A percentile compares a stretch with the other conserved stretches of the same genome.
phyloP scores from a whole-genome alignment of 1,140 invertebrate species.

The Lordiphosa collinella region DNA sequence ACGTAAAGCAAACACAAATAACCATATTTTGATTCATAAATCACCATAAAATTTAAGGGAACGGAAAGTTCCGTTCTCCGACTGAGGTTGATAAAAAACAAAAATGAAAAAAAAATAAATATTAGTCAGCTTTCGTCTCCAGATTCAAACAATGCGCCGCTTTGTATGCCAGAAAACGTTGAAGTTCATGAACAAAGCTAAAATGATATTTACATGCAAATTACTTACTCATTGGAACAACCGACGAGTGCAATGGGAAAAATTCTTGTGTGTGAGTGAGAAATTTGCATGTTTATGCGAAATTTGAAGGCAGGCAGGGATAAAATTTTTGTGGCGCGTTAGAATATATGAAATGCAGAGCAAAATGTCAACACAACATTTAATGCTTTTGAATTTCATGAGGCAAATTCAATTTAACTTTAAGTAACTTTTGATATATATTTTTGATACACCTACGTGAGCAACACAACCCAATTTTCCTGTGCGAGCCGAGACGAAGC shows the following conservation, averaged over 20 bases:
- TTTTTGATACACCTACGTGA: conserved; percentile 57
- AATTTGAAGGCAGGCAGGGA: conserved; percentile 24
- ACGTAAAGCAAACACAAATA: no score
- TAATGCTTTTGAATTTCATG: conserved; percentile 40
- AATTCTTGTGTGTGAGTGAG: conserved; percentile 20
- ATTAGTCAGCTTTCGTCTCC: no score
- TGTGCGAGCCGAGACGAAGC: conserved; percentile 51
- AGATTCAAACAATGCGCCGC: no score
- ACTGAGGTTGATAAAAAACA: no score
- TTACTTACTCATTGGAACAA: conserved; percentile 55
- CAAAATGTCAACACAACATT: no score
- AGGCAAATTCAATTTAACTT: conserved; percentile 72
- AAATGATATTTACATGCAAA: conserved; percentile 66
- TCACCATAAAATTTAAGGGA: no score
- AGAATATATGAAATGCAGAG: no score
- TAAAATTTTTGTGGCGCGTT: conserved; percentile 34
- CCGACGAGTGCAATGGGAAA: conserved; percentile 42
- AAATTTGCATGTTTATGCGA: conserved; percentile 75
- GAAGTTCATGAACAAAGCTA: conserved; percentile 62
- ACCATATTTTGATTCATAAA: no score
- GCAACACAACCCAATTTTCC: conserved; percentile 40
- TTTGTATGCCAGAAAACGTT: conserved; percentile 8
- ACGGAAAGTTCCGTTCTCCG: no score
- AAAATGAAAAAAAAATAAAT: no score
- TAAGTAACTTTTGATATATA: conserved; percentile 46